phyloP scores from a whole-genome alignment of 2,888 invertebrate species.

The Ceratothoa steindachneri region DNA sequence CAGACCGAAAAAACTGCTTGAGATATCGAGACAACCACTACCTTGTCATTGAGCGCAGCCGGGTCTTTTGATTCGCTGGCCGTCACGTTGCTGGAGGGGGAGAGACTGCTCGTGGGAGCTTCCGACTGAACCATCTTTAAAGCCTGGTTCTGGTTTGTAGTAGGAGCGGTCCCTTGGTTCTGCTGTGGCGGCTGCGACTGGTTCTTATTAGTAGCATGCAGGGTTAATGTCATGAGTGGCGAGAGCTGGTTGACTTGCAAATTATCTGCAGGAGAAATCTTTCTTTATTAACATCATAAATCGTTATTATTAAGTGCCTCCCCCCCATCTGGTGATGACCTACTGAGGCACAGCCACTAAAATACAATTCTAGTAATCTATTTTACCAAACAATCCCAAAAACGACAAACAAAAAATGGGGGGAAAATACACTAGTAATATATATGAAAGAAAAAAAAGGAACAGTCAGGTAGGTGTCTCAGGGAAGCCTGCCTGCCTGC shows the following conservation, averaged over 20 bases:
- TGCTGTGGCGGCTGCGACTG: constrained; percentile 1
- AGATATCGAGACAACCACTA: not conserved
- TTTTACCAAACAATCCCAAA: too few species aligned
- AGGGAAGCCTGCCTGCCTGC: too few species aligned
- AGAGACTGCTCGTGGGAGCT: not conserved
- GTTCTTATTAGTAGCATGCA: constrained; percentile 32
- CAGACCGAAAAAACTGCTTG: not conserved
- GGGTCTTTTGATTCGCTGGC: not conserved
- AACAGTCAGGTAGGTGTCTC: too few species aligned
- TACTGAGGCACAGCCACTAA: too few species aligned
- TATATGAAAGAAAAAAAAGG: too few species aligned
- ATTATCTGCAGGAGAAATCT: constrained; percentile 38
- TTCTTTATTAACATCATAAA: too few species aligned
- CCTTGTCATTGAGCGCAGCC: not conserved
- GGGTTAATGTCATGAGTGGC: constrained; percentile 38
- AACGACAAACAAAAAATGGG: too few species aligned
- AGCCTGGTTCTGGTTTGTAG: not conserved
- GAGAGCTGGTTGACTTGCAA: constrained; percentile 45
- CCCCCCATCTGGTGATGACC: too few species aligned
- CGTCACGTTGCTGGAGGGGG: not conserved
- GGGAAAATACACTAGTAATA: too few species aligned
- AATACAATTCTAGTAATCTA: too few species aligned
- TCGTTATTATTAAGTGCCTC: too few species aligned
- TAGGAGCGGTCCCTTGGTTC: not conserved
- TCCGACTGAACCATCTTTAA: not conserved